Evolutionary conservation across 2,888 invertebrate species (phyloP), one percentile per base, ranked within the genome.

Genomic region (Drosophila lacicola): DNA sequence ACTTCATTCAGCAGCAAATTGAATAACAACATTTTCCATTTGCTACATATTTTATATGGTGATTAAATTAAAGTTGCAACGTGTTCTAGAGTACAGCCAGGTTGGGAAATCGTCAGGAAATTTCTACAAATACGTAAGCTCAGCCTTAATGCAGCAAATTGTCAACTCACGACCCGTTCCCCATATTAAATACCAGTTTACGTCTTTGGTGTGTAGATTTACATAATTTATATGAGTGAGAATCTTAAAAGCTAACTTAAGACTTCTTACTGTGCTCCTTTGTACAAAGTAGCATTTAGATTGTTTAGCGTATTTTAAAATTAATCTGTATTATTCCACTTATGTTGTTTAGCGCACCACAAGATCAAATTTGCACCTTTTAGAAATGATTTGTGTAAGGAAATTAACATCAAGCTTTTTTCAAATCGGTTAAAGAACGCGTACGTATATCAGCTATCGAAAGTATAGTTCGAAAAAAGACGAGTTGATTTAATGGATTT

Each of bases 1-100:
- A 79, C 78, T 85, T 77, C 85, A 82, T 85, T 85, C 85, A 85
- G 81, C 78, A 66, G 72, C 71, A 85, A 88, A 88, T 85, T 85
- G 85, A 85, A 85, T 88, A 85, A 81, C 83, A 85, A 79, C 88
- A 85, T 88, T 88, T 81, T 81, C 88, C 88, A 82, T 88, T 85
- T 85, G 77, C 74, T 79, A 79, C 85, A 82, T 78, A 85, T 85
- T 85, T 88, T 82, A 88, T 78, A 73, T 70, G 74, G 49, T 82
- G 85, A 85, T 85, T 81, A 75, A 85, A 85, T 85, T 82, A 85
- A 85, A 88, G 74, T 79, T 88, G 71, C 80, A 78, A 72, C 72
- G 70, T 76, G 73, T 67, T 64, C 53, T 37, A 46, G 14, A 45
- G 45, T 42, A 46, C 34, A 34, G 37, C 46, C 57, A 41, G 51